Evolutionary conservation across 1,140 invertebrate genomes (phyloP).

Genomic region (Globodera rostochiensis): DNA sequence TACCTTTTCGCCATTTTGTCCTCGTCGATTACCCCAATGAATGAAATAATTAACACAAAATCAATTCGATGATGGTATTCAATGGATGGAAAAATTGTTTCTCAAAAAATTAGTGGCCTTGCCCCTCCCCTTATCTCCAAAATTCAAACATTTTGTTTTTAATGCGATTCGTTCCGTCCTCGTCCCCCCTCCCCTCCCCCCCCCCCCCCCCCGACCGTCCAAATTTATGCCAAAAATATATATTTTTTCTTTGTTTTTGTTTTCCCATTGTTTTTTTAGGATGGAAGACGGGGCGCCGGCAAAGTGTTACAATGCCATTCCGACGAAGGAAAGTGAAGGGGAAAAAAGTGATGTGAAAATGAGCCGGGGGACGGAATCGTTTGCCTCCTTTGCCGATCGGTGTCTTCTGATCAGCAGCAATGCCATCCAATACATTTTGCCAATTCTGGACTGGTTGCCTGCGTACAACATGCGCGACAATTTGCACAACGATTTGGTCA

Average conservation of each 20-base stretch:
- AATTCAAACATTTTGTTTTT: neutral
- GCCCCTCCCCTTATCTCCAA: neutral
- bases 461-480: neutral
- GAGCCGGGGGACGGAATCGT: neutral
- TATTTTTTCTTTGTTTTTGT: neutral
- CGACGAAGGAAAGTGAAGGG: neutral
- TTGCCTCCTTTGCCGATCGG: neutral
- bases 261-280: neutral
- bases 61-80: neutral
- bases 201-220: neutral
- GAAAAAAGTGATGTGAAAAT: neutral
- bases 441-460: neutral
- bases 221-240: neutral
- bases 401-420: neutral
- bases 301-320: neutral
- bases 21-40: no score
- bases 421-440: neutral
- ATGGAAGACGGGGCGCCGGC: neutral
- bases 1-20: no score
- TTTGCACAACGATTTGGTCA: constrained; percentile 17
- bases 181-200: no score
- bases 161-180: neutral
- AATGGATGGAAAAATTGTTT: neutral
- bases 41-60: neutral
- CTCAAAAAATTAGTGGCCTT: neutral